A percentile compares a stretch with the other conserved stretches of the same genome.
Conservation (phyloP, 2,888 invertebrate genomes). For the Yponomeuta cagnagella region DNA sequence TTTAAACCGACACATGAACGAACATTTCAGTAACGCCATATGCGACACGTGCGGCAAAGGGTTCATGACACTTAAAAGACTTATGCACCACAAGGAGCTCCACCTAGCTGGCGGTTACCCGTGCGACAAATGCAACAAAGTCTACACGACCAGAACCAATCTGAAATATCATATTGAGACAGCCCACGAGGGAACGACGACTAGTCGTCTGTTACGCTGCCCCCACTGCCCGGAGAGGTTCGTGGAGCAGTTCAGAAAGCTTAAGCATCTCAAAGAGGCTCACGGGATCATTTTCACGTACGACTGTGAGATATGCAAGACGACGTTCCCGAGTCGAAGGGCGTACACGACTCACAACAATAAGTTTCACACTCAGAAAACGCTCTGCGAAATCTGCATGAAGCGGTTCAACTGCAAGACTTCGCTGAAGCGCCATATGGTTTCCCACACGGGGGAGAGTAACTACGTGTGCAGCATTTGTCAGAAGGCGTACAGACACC, state of each 20-base stretch:
- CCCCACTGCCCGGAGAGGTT: constrained; percentile 53
- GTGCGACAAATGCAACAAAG: constrained; percentile 59
- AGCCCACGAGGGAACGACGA: constrained; percentile 44
- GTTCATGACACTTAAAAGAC: constrained; percentile 51
- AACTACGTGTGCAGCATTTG: constrained; percentile 57
- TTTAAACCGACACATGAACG: constrained; percentile 59
- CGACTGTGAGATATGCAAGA: constrained; percentile 48
- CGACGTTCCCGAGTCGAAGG: constrained; percentile 45
- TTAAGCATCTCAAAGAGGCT: constrained; percentile 51
- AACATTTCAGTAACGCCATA: constrained; percentile 54
- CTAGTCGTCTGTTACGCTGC: constrained; percentile 46
- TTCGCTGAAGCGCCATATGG: constrained; percentile 48
- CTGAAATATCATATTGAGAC: constrained; percentile 52
- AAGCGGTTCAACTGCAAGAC: constrained; percentile 62
- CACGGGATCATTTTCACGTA: constrained; percentile 52
- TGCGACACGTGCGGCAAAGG: constrained; percentile 57
- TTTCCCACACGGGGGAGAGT: constrained; percentile 47
- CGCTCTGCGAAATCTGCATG: constrained; percentile 64
- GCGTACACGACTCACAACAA: constrained; percentile 53
- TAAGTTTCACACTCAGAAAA: constrained; percentile 51
- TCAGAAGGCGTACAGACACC: constrained; percentile 67
- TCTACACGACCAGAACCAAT: constrained; percentile 61
- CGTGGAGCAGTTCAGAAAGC: constrained; percentile 49
- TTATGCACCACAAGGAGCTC: constrained; percentile 54
- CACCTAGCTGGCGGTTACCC: constrained; percentile 51